Evolutionary conservation across 2,113 vertebrate species (phyloP), one percentile per base, ranked within the genome.

Genomic region (Urocynchramus pylzowi): DNA sequence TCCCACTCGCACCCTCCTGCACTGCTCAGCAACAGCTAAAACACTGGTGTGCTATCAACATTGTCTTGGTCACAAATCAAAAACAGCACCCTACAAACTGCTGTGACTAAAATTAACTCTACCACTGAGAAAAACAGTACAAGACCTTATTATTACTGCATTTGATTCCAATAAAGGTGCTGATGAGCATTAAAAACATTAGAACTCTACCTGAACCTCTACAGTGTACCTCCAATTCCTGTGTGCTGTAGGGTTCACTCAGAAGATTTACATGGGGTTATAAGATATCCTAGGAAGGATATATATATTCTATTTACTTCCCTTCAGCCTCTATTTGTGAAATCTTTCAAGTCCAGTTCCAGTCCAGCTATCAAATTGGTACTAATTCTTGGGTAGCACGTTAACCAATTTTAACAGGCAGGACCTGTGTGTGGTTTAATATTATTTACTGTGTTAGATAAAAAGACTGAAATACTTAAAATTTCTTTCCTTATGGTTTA

Each of bases 1-100:
- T 5, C 15, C 31, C n/a, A 4, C 13, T 71, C 0, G 0, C 17
- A 37, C 15, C 15, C 27, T 57, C 42, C 30, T 28, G 22, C 11
- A 19, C 11, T 52, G 17, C 7, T 76, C 47, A 80, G 12, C 22
- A 70, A 9, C 6, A 67, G 11, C 8, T 61, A 24, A 73, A 91
- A 53, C 27, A 11, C 8, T 14, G 6, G 3, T 57, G n/a, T 35
- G 21, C 4, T 53, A 77, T 47, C 49, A 53, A 23, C 16, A 27
- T 3, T 53, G 24, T 41, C 63, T 35, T 47, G 6, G 16, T 64
- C 28, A 64, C 44, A 74, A 78, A 69, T 12, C 33, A 44, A 69
- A 69, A 59, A 1, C 24, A 49, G 4, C 16, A 54, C 16, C 15
- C 26, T 31, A 59, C 5, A 49, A 68, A 31, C 8, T 20, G 26